These are phyloP conservation scores for Enteromius fasciolatus DNA, from an alignment of 2,797 vertebrate species.

Conservation along the genomic window DNA sequence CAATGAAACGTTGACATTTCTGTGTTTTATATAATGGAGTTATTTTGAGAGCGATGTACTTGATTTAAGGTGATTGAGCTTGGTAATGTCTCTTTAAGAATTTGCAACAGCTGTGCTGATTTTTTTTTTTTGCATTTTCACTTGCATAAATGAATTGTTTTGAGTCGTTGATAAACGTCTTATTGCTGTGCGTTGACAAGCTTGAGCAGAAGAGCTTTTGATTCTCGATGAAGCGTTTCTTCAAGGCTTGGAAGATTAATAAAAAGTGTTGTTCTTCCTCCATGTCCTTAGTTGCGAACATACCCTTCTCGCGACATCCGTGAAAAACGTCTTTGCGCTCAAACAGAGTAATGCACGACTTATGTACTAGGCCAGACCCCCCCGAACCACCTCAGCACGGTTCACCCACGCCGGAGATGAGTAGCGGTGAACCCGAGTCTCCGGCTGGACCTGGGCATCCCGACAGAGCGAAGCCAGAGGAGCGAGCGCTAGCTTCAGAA, in stretches of 20 bases:
- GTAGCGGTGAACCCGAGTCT: conserved; percentile 58
- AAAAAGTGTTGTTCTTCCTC: not conserved
- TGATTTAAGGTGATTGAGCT: not conserved
- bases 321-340: conserved; percentile 22
- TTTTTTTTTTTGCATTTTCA: conserved; percentile 4
- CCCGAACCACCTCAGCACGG: conserved; percentile 61
- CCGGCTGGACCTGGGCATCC: conserved; percentile 57
- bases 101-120: not conserved
- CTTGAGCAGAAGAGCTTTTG: not conserved
- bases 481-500: conserved; percentile 55
- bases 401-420: conserved; percentile 61
- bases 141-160: not conserved
- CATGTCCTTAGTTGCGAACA: conserved; percentile 47
- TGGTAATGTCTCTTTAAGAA: conserved; percentile 30
- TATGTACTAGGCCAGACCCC: conserved; percentile 73
- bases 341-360: conserved; percentile 76
- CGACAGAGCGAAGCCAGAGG: conserved; percentile 58
- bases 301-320: conserved; percentile 55
- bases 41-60: not conserved
- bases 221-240: not conserved
- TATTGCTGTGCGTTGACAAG: not conserved
- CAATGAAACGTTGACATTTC: not conserved
- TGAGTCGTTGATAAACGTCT: not conserved
- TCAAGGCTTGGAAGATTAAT: too few relatives aligned
- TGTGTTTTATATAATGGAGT: not conserved